A percentile compares a stretch with the other conserved stretches of the same genome.
phyloP scores from a whole-genome alignment of 2,888 invertebrate genomes.

The Altica lythri region DNA sequence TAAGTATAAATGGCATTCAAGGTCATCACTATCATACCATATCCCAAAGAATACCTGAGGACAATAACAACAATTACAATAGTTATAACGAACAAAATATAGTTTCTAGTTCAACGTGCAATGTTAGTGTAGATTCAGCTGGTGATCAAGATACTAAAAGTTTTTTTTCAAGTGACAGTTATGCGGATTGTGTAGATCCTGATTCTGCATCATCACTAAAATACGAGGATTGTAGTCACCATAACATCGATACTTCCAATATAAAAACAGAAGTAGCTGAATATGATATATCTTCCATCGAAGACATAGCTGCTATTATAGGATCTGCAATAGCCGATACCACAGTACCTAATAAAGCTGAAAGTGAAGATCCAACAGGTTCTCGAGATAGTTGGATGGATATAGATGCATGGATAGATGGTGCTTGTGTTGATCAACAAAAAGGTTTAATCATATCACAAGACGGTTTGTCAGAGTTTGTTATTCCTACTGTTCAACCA shows the following conservation, averaged over 20 bases:
- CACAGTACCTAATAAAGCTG: conserved; percentile 74
- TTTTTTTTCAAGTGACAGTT: conserved; percentile 61
- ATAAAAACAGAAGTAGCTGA: conserved; percentile 63
- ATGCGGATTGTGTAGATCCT: conserved; percentile 58
- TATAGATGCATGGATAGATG: conserved; percentile 85
- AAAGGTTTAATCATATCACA: conserved; percentile 70
- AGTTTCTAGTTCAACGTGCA: conserved; percentile 74
- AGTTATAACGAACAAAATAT: conserved; percentile 70
- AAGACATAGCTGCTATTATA: conserved; percentile 84
- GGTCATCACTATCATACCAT: conserved; percentile 88
- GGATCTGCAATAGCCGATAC: conserved; percentile 89
- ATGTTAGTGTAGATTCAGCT: conserved; percentile 59
- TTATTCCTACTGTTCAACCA: conserved; percentile 64
- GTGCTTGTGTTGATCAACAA: conserved; percentile 73
- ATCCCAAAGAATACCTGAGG: conserved; percentile 74
- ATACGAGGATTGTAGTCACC: conserved; percentile 63
- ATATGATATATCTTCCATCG: conserved; percentile 76
- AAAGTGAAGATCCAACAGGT: conserved; percentile 70
- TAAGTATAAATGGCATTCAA: conserved; percentile 86
- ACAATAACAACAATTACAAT: conserved; percentile 68
- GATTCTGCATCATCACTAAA: conserved; percentile 64
- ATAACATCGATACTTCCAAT: conserved; percentile 56
- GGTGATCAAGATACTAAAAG: conserved; percentile 54
- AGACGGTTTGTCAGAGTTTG: conserved; percentile 70
- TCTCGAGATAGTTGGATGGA: conserved; percentile 88